phyloP scores from a whole-genome alignment of 2,113 vertebrate genomes.

The Tachuris rubrigastra region DNA sequence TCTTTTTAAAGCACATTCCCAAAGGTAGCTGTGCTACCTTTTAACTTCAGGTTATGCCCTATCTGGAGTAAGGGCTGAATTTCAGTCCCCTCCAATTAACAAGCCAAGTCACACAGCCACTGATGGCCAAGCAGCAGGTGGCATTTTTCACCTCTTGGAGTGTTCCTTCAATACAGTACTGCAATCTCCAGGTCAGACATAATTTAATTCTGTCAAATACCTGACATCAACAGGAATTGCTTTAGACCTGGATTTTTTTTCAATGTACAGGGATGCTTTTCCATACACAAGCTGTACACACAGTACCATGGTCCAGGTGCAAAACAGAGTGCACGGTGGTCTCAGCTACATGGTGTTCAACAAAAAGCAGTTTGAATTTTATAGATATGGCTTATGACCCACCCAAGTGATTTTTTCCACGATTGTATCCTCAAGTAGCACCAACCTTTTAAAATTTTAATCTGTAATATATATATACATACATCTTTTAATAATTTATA shows the following conservation, averaged over 20 bases:
- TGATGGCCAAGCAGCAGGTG: not conserved
- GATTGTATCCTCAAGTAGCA: conserved; percentile 1
- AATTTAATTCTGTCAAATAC: not conserved
- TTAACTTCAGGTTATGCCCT: not conserved
- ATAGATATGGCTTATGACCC: not conserved
- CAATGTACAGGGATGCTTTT: not conserved
- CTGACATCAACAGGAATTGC: not conserved
- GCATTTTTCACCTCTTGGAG: not conserved
- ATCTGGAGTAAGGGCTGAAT: not conserved
- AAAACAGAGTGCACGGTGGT: not conserved
- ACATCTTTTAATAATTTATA: not conserved
- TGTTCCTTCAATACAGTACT: not conserved
- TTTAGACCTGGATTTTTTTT: not conserved
- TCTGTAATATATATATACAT: not conserved
- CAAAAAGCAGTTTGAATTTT: not conserved
- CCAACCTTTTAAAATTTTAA: not conserved
- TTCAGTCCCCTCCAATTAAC: not conserved
- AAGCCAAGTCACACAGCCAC: fast-evolving
- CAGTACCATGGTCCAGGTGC: not conserved
- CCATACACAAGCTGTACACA: not conserved
- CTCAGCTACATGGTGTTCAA: not conserved
- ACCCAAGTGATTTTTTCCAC: not conserved
- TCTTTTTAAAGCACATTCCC: not conserved
- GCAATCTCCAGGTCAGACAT: not conserved
- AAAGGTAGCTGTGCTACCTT: not conserved